phyloP scores from a whole-genome alignment of 2,113 vertebrate species.

The Piprites chloris region DNA sequence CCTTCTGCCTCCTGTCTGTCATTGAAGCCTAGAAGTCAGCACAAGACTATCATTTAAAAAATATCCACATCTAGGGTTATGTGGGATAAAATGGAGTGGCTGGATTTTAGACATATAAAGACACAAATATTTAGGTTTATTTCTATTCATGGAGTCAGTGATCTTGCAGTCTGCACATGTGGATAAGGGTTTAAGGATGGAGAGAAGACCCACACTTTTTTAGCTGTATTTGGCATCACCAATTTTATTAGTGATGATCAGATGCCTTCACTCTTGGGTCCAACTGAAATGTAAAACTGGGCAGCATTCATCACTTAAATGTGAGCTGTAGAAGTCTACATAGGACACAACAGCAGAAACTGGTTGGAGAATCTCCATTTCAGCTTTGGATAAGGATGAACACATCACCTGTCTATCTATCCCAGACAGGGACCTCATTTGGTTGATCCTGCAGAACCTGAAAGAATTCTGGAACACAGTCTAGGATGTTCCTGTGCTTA shows the following conservation, averaged over 20 bases:
- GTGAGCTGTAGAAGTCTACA: background rate
- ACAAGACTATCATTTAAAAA: background rate
- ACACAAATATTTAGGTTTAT: background rate
- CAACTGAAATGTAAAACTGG: background rate
- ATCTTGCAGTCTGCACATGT: background rate
- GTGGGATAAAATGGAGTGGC: background rate
- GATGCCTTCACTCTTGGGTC: background rate
- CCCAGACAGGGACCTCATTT: background rate
- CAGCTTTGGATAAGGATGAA: background rate
- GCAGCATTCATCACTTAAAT: background rate
- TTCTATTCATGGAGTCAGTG: background rate
- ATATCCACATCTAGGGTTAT: background rate
- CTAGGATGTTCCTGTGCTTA: background rate
- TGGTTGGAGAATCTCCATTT: background rate
- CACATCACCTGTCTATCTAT: too few species aligned
- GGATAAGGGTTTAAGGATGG: background rate
- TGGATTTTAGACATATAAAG: background rate
- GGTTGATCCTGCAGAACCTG: background rate
- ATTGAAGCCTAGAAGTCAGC: background rate
- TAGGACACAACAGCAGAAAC: background rate
- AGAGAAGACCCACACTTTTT: background rate
- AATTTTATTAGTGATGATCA: background rate
- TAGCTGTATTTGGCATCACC: background rate
- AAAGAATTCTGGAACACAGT: background rate
- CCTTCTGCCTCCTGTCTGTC: background rate